Evolutionary conservation across 2,113 vertebrate genomes (phyloP), one percentile per base, ranked within the genome.

Genomic region (Anhinga anhinga): DNA sequence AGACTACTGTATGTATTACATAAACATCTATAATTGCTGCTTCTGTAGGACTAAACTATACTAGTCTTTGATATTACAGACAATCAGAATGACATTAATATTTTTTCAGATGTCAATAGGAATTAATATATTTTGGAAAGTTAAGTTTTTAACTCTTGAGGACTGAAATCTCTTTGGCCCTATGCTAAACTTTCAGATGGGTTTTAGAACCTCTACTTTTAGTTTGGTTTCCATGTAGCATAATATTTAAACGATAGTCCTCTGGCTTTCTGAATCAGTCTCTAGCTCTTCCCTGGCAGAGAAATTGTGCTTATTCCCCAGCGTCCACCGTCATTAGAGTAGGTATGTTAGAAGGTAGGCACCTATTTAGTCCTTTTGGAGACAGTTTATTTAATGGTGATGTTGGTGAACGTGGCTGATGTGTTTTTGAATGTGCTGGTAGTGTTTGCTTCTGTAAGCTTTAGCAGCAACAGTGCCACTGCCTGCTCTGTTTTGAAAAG

Each of bases 321-420:
- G 20, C 1, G 1, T 56, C 25, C 12, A 7, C 0, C 1, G 34
- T 44, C 7, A 12, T 27, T 79, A 20, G 30, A 49, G 26, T 30
- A 23, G 47, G 42, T 62, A 5, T 15, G 34, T 32, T 22, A 34
- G 13, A 84, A 88, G 13, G 21, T 4, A 69, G 42, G 27, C 22
- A 20, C 42, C 22, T 45, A 3, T n/a, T 38, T 34, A 27, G 14
- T 56, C 66, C 14, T 78, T 82, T 56, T 32, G 38, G 25, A 45
- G 42, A 25, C 14, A 6, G 8, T 42, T 69, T 29, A 58, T 11
- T 11, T 15, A 18, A 22, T 30, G 17, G 44, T 47, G 15, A 32
- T 47, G 36, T 32, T 25, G 47, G 9, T 45, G 5, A 56, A 27
- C 3, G 38, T 36, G 11, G 10, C 34, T 44, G n/a, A 61, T 61